Base-by-base conservation (phyloP, 1,140 invertebrate species). In the Drepana arcuata region DNA sequence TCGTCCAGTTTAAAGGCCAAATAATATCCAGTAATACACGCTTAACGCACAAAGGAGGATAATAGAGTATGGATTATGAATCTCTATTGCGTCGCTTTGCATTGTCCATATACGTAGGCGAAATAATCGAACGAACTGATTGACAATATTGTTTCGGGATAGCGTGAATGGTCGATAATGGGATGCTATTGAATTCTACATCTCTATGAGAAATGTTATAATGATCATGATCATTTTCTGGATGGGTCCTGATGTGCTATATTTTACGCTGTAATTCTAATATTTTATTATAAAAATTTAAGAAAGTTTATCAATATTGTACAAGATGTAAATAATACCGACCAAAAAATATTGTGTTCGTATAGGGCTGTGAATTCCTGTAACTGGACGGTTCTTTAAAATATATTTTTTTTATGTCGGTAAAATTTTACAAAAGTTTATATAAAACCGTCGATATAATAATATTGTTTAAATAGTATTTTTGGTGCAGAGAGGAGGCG, bases 1-100 rank as follows among this genome's bases (percentile, higher is more conserved):
- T n/a, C n/a, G 33, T 32, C 24, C 35, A 32, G 34, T 51, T 41
- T 46, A 42, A 44, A 38, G 31, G 32, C 41, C 33, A 31, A 46
- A 56, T 34, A 56, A 48, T 57, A 51, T 44, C 40, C 34, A 34
- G 16, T 43, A 46, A 52, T 48, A 48, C 26, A 35, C 53, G 48
- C 39, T 46, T 46, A 44, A 29, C 13, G 12, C 42, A 52, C 48
- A 57, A 57, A 57, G 53, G 53, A 48, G 15, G 31, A 34, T 57
- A 52, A 48, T 52, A 34, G 41, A 48, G 53, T 36, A 48, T 39
- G 41, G 30, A 47, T 46, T 41, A 42, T 47, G 48, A 33, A 40
- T 39, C 39, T 41, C 35, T 37, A 33, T 50, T 55, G n/a, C n/a
- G n/a, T n/a, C n/a, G n/a, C n/a, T n/a, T n/a, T n/a, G n/a, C n/a